Evolutionary conservation across 2,888 invertebrate genomes (phyloP).

Genomic region (Venustoraphidia nigricollis): DNA sequence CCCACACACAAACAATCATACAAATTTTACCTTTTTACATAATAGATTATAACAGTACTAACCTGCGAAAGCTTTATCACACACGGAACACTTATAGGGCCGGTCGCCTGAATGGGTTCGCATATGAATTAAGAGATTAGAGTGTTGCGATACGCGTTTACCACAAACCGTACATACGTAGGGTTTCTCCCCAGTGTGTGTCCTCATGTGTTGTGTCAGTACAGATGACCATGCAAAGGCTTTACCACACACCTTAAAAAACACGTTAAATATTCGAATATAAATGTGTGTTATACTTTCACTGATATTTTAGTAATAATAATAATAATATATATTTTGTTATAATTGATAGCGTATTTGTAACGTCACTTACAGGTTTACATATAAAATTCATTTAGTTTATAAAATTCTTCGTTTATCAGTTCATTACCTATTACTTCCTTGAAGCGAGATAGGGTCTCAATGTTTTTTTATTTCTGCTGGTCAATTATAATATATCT

Average conservation of each 20-base stretch:
- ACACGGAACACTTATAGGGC: conserved; percentile 5
- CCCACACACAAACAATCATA: too few relatives aligned
- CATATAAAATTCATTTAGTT: too few relatives aligned
- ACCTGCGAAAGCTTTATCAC: conserved; percentile 7
- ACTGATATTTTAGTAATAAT: too few relatives aligned
- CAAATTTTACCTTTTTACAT: background rate
- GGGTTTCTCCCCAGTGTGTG: conserved; percentile 8
- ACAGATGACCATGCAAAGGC: conserved; percentile 8
- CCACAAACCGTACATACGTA: conserved; percentile 8
- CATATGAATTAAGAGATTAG: conserved; percentile 8
- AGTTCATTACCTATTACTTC: too few relatives aligned
- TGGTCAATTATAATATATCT: too few relatives aligned
- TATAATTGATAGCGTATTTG: too few relatives aligned
- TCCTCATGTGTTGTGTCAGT: conserved; percentile 6
- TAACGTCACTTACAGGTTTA: too few relatives aligned
- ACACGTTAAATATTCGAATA: background rate
- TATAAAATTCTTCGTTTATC: too few relatives aligned
- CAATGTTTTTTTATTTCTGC: too few relatives aligned
- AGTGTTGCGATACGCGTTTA: conserved; percentile 7
- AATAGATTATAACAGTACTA: background rate
- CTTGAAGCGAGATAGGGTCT: too few relatives aligned
- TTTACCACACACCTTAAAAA: conserved; percentile 6
- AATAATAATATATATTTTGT: too few relatives aligned
- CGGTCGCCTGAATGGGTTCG: conserved; percentile 6
- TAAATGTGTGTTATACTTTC: background rate